These are phyloP conservation scores for Lydus trimaculatus DNA, from an alignment of 2,888 invertebrate genomes.

Conservation along the genomic window DNA sequence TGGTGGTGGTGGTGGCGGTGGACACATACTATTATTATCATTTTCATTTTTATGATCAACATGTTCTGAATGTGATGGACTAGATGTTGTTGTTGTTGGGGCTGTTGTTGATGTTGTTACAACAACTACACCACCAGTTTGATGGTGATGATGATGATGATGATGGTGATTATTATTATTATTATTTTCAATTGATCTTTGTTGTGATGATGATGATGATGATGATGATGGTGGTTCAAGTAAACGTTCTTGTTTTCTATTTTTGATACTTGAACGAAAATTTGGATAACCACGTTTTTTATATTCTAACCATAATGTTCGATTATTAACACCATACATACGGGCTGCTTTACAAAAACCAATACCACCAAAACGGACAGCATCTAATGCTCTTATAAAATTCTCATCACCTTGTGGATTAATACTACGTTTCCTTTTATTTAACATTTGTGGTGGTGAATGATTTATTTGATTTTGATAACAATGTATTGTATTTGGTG, in stretches of 20 bases:
- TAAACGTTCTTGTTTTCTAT: conserved; percentile 67
- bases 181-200: conserved; percentile 58
- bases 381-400: conserved; percentile 81
- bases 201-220: conserved; percentile 52
- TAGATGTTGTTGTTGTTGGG: conserved; percentile 32
- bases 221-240: conserved; percentile 54
- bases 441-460: conserved; percentile 60
- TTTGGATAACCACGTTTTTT: conserved; percentile 86
- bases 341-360: conserved; percentile 87
- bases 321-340: conserved; percentile 84
- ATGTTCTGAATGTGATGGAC: conserved; percentile 46
- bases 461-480: conserved; percentile 51
- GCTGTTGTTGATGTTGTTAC: conserved; percentile 45
- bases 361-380: conserved; percentile 82
- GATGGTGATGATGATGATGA: conserved; percentile 49
- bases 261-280: conserved; percentile 79
- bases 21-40: conserved; percentile 59
- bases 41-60: conserved; percentile 49
- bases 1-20: conserved; percentile 68
- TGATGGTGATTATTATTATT: conserved; percentile 52
- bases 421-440: conserved; percentile 75
- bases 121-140: not conserved
- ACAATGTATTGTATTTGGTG: conserved; percentile 39
- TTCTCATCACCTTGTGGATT: conserved; percentile 86
- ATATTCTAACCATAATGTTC: conserved; percentile 85